These are phyloP conservation scores for Alaudala cheleensis DNA, from an alignment of 2,113 vertebrate species.

Conservation along the genomic window DNA sequence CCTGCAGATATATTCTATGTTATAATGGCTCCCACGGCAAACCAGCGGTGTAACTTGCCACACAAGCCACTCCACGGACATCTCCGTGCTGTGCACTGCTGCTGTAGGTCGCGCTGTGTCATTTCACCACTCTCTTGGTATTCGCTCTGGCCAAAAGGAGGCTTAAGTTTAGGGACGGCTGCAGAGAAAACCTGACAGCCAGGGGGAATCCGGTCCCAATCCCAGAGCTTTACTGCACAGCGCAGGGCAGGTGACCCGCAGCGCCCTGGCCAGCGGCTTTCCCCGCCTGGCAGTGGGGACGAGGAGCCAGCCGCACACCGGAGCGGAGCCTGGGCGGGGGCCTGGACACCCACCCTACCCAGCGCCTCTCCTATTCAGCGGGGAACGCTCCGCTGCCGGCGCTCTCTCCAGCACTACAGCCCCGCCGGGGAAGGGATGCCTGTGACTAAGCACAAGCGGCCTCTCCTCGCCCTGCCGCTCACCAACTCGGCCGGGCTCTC, in stretches of 20 bases:
- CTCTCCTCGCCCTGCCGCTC: background rate
- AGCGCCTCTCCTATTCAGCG: background rate
- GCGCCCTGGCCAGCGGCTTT: background rate
- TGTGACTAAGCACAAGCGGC: slow-evolving; percentile 52
- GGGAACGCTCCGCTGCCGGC: background rate
- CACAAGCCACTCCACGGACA: background rate
- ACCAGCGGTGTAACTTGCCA: background rate
- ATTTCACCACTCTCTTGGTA: background rate
- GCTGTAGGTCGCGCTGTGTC: background rate
- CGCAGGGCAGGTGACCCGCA: background rate
- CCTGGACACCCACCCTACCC: background rate
- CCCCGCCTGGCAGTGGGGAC: background rate
- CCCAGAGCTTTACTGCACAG: background rate
- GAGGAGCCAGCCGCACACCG: background rate
- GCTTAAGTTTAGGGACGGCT: background rate
- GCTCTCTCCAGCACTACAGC: background rate
- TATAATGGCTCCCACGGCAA: background rate
- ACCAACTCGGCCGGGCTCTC: background rate
- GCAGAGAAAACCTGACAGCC: background rate
- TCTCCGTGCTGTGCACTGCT: background rate
- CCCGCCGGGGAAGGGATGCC: background rate
- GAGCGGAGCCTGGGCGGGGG: background rate
- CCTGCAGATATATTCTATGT: background rate
- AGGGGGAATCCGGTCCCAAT: background rate
- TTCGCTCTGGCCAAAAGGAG: background rate